phyloP scores from a whole-genome alignment of 2,113 vertebrate species.

The Myanophis thanlyinensis region DNA sequence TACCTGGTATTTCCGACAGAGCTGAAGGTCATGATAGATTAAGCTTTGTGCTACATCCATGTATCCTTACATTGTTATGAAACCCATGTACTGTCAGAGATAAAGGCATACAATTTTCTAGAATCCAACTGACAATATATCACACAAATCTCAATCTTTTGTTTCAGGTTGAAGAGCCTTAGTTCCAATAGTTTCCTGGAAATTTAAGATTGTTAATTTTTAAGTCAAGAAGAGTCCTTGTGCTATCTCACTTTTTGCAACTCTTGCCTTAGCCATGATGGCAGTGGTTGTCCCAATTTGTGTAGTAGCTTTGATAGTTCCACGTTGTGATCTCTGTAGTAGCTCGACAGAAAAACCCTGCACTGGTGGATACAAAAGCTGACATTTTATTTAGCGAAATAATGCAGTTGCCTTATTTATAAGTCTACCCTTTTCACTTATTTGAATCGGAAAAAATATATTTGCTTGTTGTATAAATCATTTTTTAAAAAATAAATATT shows the following conservation, averaged over 20 bases:
- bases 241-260: conserved; percentile 93
- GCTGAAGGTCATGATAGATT: not conserved
- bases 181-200: conserved; percentile 55
- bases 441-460: conserved; percentile 16
- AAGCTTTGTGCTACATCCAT: conserved; percentile 20
- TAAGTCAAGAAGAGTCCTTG: conserved; percentile 14
- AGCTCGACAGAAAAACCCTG: conserved; percentile 88
- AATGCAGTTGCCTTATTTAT: not conserved
- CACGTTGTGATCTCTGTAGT: conserved; percentile 95
- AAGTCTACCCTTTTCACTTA: conserved; percentile 22
- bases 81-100: conserved; percentile 41
- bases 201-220: conserved; percentile 30
- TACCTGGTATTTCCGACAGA: not conserved
- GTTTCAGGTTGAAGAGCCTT: conserved; percentile 62
- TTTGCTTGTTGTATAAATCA: not conserved
- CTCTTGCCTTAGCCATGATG: conserved; percentile 95
- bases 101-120: conserved; percentile 37
- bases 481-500: not conserved
- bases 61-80: conserved; percentile 47
- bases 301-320: conserved; percentile 95
- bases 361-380: conserved; percentile 74
- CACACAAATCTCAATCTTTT: conserved; percentile 57
- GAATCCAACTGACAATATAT: conserved; percentile 75
- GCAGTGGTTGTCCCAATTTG: conserved; percentile 89
- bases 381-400: conserved; percentile 24